Evolutionary conservation across 2,113 vertebrate genomes (phyloP).

Genomic region (Vombatus ursinus): DNA sequence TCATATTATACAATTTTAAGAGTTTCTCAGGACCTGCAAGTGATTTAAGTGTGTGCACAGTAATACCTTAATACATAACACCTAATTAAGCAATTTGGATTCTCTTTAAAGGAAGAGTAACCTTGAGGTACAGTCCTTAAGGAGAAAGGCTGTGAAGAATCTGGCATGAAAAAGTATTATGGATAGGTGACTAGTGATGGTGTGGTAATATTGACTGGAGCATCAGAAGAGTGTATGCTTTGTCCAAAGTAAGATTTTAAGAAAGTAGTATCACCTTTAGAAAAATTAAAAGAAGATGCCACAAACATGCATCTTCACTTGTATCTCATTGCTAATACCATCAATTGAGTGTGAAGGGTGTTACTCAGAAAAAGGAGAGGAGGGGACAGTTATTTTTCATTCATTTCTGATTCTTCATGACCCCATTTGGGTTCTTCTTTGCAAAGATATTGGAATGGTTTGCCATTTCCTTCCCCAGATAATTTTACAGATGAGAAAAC

Average conservation of each 20-base stretch:
- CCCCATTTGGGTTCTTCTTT: background rate
- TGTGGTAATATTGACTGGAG: background rate
- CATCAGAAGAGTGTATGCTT: background rate
- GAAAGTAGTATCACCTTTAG: background rate
- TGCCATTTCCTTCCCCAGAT: background rate
- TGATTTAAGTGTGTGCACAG: constrained; percentile 48
- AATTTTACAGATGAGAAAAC: background rate
- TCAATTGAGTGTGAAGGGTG: background rate
- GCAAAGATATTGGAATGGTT: background rate
- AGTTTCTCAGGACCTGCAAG: constrained; percentile 16
- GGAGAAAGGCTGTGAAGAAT: background rate
- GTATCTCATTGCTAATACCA: background rate
- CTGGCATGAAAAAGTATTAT: background rate
- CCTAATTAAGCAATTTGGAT: background rate
- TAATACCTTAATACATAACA: constrained; percentile 1
- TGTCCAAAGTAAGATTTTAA: background rate
- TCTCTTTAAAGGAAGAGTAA: background rate
- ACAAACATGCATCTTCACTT: background rate
- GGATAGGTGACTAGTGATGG: background rate
- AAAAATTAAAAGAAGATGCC: background rate
- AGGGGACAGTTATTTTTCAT: background rate
- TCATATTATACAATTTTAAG: constrained; percentile 10
- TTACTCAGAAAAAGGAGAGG: background rate
- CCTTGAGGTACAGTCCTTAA: background rate
- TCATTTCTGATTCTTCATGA: background rate